Evolutionary conservation across 2,888 invertebrate genomes (phyloP).

Genomic region (Hipparchia sbordonii): DNA sequence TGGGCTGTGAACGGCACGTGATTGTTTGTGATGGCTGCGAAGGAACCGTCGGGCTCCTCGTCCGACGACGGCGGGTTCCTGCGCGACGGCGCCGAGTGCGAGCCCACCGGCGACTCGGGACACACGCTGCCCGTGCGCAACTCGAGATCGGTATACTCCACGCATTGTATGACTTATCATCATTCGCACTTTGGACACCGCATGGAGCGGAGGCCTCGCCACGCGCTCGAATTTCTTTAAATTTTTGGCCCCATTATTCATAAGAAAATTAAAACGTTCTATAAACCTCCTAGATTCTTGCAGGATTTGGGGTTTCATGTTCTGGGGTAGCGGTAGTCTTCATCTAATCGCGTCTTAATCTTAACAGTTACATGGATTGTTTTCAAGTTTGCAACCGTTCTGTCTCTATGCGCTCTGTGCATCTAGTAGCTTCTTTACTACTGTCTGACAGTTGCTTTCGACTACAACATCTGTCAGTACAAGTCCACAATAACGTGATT

Average conservation of each 20-base stretch:
- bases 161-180: conserved; percentile 33
- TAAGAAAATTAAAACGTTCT: neutral
- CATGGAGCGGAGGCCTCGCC: conserved; percentile 43
- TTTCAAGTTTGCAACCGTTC: too few species aligned
- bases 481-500: too few species aligned
- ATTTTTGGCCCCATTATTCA: neutral
- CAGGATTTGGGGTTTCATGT: too few species aligned
- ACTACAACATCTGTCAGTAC: too few species aligned
- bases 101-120: conserved; percentile 67
- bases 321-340: too few species aligned
- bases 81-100: conserved; percentile 65
- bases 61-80: conserved; percentile 81
- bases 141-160: conserved; percentile 76
- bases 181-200: conserved; percentile 54
- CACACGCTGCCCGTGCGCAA: conserved; percentile 82
- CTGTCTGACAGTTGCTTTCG: too few species aligned
- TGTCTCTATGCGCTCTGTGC: too few species aligned
- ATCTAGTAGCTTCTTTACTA: too few species aligned
- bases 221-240: conserved; percentile 27
- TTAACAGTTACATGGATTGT: too few species aligned
- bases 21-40: conserved; percentile 67
- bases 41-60: conserved; percentile 80
- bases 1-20: conserved; percentile 60
- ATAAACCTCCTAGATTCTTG: neutral
- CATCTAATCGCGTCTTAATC: too few species aligned